Percentiles rank a stretch among this genome's conserved stretches.
Conservation (phyloP, 53 echinoderm and acorn worm species). For the Luidia sarsii region DNA sequence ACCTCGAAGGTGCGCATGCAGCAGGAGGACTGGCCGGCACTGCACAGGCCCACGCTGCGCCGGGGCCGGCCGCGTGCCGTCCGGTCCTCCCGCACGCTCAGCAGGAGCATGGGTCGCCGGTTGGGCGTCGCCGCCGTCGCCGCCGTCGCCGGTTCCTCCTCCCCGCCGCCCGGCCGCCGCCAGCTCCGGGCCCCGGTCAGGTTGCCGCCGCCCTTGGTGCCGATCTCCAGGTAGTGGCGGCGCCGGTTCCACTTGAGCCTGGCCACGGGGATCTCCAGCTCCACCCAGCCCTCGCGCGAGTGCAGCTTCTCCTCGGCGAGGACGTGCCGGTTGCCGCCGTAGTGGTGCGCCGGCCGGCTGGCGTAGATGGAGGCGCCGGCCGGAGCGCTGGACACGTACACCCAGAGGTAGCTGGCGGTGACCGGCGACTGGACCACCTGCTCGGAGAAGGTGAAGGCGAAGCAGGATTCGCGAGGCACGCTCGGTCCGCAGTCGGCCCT, state of each 20-base stretch:
- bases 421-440: slow-evolving; percentile 8
- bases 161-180: too few species aligned
- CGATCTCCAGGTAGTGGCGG: slow-evolving; percentile 39
- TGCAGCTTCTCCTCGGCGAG: slow-evolving; percentile 40
- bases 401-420: slow-evolving; percentile 21
- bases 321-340: slow-evolving; percentile 9
- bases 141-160: too few species aligned
- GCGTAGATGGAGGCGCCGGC: slow-evolving; percentile 8
- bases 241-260: slow-evolving; percentile 32
- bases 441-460: slow-evolving; percentile 24
- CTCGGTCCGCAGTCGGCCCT: slow-evolving; percentile 9
- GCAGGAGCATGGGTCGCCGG: slow-evolving; percentile 27
- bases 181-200: slow-evolving; percentile 7
- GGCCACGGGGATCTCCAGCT: slow-evolving; percentile 26
- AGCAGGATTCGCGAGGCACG: slow-evolving; percentile 14
- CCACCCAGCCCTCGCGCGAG: slow-evolving; percentile 54
- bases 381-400: slow-evolving; percentile 21
- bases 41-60: background rate
- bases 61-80: background rate
- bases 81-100: background rate
- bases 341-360: slow-evolving; percentile 2
- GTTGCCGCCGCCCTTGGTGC: slow-evolving; percentile 25
- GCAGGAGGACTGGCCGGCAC: slow-evolving; percentile 10
- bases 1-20: slow-evolving; percentile 6
- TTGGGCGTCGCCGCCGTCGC: too few species aligned